Evolutionary conservation across 2,797 vertebrate species (phyloP), one percentile per base, ranked within the genome.

Genomic region (Bufotes viridis): DNA sequence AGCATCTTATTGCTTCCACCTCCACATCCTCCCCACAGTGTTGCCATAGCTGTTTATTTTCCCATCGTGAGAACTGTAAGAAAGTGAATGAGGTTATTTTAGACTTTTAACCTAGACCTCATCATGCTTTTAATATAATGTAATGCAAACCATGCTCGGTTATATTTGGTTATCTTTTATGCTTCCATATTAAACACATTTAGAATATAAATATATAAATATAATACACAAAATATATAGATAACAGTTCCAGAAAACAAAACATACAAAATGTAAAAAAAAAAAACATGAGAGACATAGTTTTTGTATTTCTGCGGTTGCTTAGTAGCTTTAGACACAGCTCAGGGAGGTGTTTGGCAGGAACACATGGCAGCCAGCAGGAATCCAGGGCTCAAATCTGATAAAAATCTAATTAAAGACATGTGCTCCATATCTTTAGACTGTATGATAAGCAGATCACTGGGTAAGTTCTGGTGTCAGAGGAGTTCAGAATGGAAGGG

Each of bases 391-490:
- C 79, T 78, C 85, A 53, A n/a, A 81, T 81, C 57, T 61, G 86
- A 81, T 87, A 87, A 61, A 60, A 22, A 60, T 87, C 29, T 87
- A 74, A 81, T 87, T 81, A 26, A 87, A 87, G 29, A 60, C 78
- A 81, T 87, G n/a, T 87, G 85, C n/a, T 61, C 15, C 8, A 17
- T 18, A 72, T 42, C 26, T 80, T 34, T 29, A 34, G 42, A 78
- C 74, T 51, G 74, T 76, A 78, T 57, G 24, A 79, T 58, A 58
- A 58, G 24, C 14, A 58, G 24, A 58, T 78, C 24, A 60, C 8
- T 26, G 53, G 14, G 76, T 80, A 58, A 12, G n/a, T 49, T 57
- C 29, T 72, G 85, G 29, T 58, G 74, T 74, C 20, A 74, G 10
- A 69, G 69, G 29, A 60, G 60, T 81, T 7, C 7, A 60, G 18